Evolutionary conservation across 2,113 vertebrate species (phyloP).

Genomic region (Cephalophus harveyi): DNA sequence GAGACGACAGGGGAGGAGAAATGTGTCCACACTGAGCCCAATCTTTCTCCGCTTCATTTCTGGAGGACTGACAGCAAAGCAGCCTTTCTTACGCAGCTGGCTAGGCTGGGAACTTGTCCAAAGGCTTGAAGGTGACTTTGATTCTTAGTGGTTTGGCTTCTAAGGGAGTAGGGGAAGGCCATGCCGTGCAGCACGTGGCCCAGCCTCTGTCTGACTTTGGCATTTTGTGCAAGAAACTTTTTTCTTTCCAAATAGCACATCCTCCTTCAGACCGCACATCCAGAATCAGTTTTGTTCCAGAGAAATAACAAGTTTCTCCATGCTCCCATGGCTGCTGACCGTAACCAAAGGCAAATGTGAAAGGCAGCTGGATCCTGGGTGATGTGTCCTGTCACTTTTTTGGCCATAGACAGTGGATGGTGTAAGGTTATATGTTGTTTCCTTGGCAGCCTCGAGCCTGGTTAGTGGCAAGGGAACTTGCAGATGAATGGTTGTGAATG

Average conservation of each 20-base stretch:
- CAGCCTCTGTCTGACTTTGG: neutral
- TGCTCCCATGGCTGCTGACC: neutral
- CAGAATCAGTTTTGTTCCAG: neutral
- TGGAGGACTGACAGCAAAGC: neutral
- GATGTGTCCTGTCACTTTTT: neutral
- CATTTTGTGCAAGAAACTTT: neutral
- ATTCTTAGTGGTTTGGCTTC: neutral
- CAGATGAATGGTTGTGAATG: neutral
- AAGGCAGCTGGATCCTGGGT: neutral
- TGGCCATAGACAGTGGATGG: neutral
- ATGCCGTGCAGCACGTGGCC: neutral
- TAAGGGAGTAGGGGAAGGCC: neutral
- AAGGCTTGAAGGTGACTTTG: conserved; percentile 27
- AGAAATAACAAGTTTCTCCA: neutral
- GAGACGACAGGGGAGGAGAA: neutral
- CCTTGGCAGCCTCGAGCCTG: neutral
- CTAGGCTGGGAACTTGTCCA: neutral
- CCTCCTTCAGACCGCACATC: neutral
- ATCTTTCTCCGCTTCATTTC: neutral
- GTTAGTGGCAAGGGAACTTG: neutral
- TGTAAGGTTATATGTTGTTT: neutral
- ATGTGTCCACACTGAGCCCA: neutral
- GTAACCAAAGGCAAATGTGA: conserved; percentile 5
- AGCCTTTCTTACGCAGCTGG: neutral
- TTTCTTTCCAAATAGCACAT: neutral